These are phyloP conservation scores for Apolygus lucorum DNA, from an alignment of 1,140 invertebrate genomes.

Conservation along the genomic window DNA sequence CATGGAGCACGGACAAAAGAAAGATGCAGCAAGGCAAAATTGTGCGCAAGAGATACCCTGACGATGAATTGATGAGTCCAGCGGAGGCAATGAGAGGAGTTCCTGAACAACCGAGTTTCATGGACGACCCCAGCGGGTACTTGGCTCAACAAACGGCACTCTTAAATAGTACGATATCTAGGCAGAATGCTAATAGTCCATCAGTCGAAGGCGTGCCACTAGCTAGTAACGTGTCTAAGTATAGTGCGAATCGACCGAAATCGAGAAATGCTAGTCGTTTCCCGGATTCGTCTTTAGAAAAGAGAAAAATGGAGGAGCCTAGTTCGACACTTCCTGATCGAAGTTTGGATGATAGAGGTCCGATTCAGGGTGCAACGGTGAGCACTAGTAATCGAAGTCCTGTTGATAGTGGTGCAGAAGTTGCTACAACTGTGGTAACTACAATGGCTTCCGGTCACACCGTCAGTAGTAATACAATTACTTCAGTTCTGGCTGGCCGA, in stretches of 20 bases:
- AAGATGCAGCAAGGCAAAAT: constrained; percentile 5
- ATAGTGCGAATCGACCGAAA: constrained; percentile 4
- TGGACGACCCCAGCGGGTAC: constrained; percentile 83
- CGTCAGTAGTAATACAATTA: constrained; percentile 62
- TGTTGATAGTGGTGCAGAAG: constrained; percentile 19
- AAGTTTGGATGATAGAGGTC: constrained; percentile 48
- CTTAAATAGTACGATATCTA: constrained; percentile 70
- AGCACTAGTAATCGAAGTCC: constrained; percentile 57
- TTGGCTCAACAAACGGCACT: constrained; percentile 75
- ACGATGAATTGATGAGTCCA: constrained; percentile 49
- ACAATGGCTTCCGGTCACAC: constrained; percentile 68
- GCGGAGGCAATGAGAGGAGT: constrained; percentile 44
- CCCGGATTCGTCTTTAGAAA: constrained; percentile 26
- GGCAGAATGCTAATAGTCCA: constrained; percentile 47
- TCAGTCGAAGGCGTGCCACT: constrained; percentile 40
- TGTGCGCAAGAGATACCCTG: constrained; percentile 44
- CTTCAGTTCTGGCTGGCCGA: constrained; percentile 63
- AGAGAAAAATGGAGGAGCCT: constrained; percentile 24
- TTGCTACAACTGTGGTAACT: constrained; percentile 41
- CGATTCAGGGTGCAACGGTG: constrained; percentile 63
- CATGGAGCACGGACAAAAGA: constrained; percentile 49
- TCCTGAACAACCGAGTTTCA: constrained; percentile 44
- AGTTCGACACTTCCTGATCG: constrained; percentile 38
- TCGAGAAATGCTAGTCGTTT: constrained; percentile 25
- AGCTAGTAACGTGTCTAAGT: constrained; percentile 40